phyloP scores from a whole-genome alignment of 1,140 invertebrate genomes.

The Platyscapa corneri region DNA sequence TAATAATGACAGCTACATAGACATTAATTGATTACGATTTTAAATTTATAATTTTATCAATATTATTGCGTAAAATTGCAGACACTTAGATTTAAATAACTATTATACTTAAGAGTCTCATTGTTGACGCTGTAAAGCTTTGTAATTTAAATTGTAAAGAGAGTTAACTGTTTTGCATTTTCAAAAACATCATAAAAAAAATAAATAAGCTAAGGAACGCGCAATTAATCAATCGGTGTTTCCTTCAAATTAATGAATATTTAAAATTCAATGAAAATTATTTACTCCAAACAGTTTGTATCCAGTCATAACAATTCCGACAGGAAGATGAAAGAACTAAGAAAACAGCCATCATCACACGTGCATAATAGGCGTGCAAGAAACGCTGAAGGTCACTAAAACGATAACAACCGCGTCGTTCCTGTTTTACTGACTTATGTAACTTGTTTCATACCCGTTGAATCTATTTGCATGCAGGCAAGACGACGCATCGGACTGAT shows the following conservation, averaged over 20 bases:
- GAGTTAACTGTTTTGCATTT: no score
- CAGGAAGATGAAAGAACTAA: not conserved
- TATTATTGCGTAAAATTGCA: no score
- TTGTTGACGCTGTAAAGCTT: no score
- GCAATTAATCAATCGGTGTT: not conserved
- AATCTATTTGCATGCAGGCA: constrained; percentile 17
- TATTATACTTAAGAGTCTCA: no score
- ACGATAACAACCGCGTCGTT: constrained; percentile 12
- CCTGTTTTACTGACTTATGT: constrained; percentile 6
- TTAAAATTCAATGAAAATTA: not conserved
- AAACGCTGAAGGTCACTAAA: constrained; percentile 30
- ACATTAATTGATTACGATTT: no score
- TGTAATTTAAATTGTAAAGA: no score
- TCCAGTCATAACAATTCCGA: not conserved
- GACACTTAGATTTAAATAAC: no score
- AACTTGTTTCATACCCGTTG: constrained; percentile 3
- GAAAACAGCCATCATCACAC: not conserved
- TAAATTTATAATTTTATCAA: no score
- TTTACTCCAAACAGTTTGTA: not conserved
- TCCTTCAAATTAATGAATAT: not conserved
- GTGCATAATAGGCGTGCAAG: not conserved
- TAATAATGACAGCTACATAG: no score
- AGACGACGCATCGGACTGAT: constrained; percentile 6
- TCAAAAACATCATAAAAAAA: no score
- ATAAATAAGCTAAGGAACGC: not conserved